phyloP scores from a whole-genome alignment of 2,888 invertebrate genomes.

The Macropis europaea region DNA sequence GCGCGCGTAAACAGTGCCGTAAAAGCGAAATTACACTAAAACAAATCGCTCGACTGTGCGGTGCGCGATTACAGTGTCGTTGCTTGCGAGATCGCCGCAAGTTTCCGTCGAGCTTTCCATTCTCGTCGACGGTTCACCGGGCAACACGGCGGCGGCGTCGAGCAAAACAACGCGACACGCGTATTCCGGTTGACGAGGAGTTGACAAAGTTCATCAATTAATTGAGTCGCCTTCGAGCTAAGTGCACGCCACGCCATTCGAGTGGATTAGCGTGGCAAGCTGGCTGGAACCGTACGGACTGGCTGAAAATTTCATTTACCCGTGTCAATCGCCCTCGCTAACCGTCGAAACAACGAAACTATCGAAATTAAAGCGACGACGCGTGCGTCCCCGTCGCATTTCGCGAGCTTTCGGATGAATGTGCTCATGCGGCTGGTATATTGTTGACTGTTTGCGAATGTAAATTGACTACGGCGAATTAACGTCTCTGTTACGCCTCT shows the following conservation, averaged over 20 bases:
- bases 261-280: conserved; percentile 48
- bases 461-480: background rate
- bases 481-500: background rate
- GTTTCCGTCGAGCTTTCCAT: background rate
- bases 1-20: background rate
- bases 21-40: conserved; percentile 1
- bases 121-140: too few relatives aligned
- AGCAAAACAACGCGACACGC: background rate
- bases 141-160: background rate
- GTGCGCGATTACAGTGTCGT: background rate
- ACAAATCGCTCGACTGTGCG: background rate
- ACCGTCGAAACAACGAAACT: background rate
- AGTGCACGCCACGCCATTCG: conserved; percentile 41
- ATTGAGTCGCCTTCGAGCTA: conserved; percentile 39
- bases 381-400: background rate
- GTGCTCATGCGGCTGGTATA: background rate
- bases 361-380: conserved; percentile 11
- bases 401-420: background rate
- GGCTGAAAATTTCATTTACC: conserved; percentile 55
- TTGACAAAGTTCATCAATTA: conserved; percentile 52
- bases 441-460: background rate
- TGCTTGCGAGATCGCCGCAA: background rate
- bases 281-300: conserved; percentile 48
- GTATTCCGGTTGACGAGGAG: conserved; percentile 27
- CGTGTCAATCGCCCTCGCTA: conserved; percentile 48